Evolutionary conservation across 2,888 invertebrate genomes (phyloP).

Genomic region (Meganola albula): DNA sequence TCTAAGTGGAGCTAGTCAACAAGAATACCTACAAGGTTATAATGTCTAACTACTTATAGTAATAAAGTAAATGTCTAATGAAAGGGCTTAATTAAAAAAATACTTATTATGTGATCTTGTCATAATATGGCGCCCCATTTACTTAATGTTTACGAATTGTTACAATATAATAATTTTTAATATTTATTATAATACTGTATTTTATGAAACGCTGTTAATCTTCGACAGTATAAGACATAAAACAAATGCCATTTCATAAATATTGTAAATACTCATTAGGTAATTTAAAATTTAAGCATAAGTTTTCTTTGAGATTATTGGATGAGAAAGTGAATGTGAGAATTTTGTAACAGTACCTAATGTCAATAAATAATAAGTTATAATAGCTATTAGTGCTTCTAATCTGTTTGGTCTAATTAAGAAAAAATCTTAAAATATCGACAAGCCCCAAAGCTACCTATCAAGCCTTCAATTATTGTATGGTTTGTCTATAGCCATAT

Average conservation of each 20-base stretch:
- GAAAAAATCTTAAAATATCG: no score
- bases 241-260: slow-evolving; percentile 22
- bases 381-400: slow-evolving; percentile 7
- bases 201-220: slow-evolving; percentile 29
- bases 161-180: no score
- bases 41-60: no score
- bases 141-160: slow-evolving; percentile 25
- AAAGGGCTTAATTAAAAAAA: slow-evolving; percentile 26
- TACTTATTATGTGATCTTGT: slow-evolving; percentile 16
- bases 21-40: no score
- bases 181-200: slow-evolving; percentile 24
- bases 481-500: no score
- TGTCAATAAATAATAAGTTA: slow-evolving; percentile 11
- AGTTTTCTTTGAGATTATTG: slow-evolving; percentile 40
- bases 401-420: no score
- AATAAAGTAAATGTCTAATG: no score
- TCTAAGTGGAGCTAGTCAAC: no score
- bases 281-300: slow-evolving; percentile 7
- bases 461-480: no score
- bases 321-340: slow-evolving; percentile 6
- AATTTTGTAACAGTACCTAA: no score
- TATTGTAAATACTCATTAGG: no score
- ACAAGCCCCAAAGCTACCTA: no score
- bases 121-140: slow-evolving; percentile 25
- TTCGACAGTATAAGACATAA: slow-evolving; percentile 25